Percentiles rank a stretch among this genome's conserved stretches.
Evolutionary conservation across 2,113 vertebrate species (phyloP).

Genomic region (Maccullochella peelii): DNA sequence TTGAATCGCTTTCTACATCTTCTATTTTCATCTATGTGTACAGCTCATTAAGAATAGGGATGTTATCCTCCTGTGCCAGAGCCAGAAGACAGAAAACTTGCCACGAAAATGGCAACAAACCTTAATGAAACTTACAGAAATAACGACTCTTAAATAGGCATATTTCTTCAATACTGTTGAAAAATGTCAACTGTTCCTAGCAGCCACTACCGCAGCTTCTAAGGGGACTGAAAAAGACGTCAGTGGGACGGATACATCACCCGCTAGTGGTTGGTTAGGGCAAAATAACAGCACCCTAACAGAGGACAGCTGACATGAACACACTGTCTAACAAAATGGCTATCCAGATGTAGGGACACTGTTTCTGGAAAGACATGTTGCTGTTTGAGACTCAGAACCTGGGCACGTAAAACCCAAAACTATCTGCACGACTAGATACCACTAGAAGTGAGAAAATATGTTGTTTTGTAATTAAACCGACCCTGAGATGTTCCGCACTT

Average conservation of each 20-base stretch:
- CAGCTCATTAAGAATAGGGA: neutral
- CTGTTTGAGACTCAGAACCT: neutral
- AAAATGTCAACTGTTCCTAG: neutral
- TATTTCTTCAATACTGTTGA: neutral
- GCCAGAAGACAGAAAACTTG: neutral
- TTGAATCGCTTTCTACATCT: neutral
- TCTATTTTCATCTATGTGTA: neutral
- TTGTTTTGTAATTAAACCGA: too few species aligned
- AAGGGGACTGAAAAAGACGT: neutral
- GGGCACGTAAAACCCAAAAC: neutral
- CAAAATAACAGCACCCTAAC: neutral
- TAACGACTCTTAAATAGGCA: neutral
- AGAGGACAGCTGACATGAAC: too few species aligned
- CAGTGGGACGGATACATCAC: neutral
- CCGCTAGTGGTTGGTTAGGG: neutral
- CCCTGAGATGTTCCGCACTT: constrained; percentile 42
- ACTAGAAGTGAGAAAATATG: too few species aligned
- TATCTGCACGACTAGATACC: neutral
- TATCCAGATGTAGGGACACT: neutral
- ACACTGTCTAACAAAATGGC: too few species aligned
- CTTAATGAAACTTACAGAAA: neutral
- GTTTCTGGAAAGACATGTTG: neutral
- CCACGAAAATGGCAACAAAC: neutral
- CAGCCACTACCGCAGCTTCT: neutral
- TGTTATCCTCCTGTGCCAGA: too few species aligned